A percentile compares a stretch with the other conserved stretches of the same genome.
These are phyloP conservation scores for Grammomys dolichurus DNA, from an alignment of 2,113 vertebrate genomes.

Conservation along the genomic window DNA sequence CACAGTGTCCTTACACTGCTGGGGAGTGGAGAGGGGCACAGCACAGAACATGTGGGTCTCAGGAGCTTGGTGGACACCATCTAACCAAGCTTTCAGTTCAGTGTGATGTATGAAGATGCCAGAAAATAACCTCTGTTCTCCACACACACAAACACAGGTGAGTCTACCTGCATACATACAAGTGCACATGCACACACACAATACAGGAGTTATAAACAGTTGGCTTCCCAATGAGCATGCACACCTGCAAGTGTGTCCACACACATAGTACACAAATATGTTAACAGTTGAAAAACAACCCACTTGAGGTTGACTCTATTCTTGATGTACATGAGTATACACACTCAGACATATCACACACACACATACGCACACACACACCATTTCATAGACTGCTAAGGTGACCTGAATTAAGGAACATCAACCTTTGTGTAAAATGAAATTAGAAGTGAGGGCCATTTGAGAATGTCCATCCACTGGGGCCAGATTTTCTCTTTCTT, in stretches of 20 bases:
- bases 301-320: background rate
- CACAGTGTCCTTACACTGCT: too few species aligned
- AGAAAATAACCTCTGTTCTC: background rate
- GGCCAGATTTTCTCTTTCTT: background rate
- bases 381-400: constrained; percentile 6
- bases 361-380: background rate
- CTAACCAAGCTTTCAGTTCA: background rate
- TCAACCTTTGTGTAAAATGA: constrained; percentile 27
- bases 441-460: background rate
- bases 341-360: background rate
- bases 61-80: background rate
- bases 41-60: background rate
- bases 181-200: too few species aligned
- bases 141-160: background rate
- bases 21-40: background rate
- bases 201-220: background rate
- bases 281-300: background rate
- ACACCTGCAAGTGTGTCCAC: background rate
- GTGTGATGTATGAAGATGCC: background rate
- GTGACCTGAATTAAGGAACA: background rate
- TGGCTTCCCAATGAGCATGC: background rate
- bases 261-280: background rate
- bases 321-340: background rate
- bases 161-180: background rate
- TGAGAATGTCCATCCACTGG: background rate